Percentiles rank a stretch among this genome's conserved stretches.
These are phyloP conservation scores for Chelon auratus DNA, from an alignment of 2,797 vertebrate species.

Conservation along the genomic window DNA sequence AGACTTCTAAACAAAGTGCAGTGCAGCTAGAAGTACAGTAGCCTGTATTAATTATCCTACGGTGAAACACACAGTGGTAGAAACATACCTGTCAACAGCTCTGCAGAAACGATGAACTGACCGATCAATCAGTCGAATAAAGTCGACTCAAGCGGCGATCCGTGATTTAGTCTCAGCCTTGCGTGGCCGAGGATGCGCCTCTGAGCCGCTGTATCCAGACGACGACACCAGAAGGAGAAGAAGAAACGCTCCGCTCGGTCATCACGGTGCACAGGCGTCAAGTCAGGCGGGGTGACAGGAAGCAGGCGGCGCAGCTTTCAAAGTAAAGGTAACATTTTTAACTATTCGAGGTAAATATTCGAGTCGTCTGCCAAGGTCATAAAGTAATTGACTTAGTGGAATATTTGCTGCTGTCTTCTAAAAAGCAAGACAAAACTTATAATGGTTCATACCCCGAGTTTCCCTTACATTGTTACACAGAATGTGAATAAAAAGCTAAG, in stretches of 20 bases:
- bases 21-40: neutral
- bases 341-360: too few relatives aligned
- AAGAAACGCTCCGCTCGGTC: neutral
- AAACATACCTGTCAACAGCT: constrained; percentile 44
- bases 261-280: neutral
- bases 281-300: neutral
- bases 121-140: neutral
- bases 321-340: neutral
- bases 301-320: rapidly evolving
- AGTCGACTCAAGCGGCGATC: neutral
- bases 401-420: neutral
- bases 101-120: neutral
- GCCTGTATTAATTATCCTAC: neutral
- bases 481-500: too few relatives aligned
- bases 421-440: too few relatives aligned
- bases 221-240: constrained; percentile 9
- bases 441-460: neutral
- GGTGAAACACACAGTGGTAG: neutral
- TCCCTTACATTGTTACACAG: neutral
- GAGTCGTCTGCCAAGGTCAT: too few relatives aligned
- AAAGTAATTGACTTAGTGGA: neutral
- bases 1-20: constrained; percentile 13
- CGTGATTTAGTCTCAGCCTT: neutral
- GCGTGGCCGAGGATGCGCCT: constrained; percentile 16
- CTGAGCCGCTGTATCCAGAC: constrained; percentile 4